Conservation (phyloP, 2,888 invertebrate genomes). For the Pachydiplax longipennis region DNA sequence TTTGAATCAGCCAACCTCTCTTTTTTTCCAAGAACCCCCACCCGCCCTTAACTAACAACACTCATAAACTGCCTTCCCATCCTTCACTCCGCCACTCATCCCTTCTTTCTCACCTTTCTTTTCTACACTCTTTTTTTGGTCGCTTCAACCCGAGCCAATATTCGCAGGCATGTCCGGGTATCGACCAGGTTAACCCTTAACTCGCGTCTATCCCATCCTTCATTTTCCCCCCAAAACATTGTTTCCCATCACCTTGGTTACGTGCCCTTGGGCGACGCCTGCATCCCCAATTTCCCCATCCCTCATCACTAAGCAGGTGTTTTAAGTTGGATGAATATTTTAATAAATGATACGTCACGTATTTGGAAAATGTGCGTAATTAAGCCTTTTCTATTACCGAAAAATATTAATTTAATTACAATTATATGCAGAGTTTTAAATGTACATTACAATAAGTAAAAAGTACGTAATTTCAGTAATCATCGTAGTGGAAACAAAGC, state of each 20-base stretch:
- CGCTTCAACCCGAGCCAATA: constrained; percentile 29
- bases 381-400: no score
- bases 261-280: not conserved
- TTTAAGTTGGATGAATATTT: no score
- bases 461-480: no score
- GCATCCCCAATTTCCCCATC: constrained; percentile 5
- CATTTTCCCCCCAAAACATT: not conserved
- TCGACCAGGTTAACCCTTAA: constrained; percentile 22
- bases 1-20: not conserved
- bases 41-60: not conserved
- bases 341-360: no score
- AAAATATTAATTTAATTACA: no score
- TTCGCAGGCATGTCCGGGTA: not conserved
- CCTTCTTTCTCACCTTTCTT: constrained; percentile 47
- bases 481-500: no score
- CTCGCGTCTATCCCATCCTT: not conserved
- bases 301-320: not conserved
- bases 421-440: no score
- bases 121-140: not conserved
- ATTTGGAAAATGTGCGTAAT: no score
- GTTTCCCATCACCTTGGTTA: not conserved
- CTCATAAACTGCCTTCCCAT: not conserved
- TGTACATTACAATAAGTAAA: no score
- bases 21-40: not conserved
- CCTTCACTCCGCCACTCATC: constrained; percentile 52